Evolutionary conservation across 2,797 vertebrate species (phyloP), one percentile per base, ranked within the genome.

Genomic region (Poliocrania exsul): DNA sequence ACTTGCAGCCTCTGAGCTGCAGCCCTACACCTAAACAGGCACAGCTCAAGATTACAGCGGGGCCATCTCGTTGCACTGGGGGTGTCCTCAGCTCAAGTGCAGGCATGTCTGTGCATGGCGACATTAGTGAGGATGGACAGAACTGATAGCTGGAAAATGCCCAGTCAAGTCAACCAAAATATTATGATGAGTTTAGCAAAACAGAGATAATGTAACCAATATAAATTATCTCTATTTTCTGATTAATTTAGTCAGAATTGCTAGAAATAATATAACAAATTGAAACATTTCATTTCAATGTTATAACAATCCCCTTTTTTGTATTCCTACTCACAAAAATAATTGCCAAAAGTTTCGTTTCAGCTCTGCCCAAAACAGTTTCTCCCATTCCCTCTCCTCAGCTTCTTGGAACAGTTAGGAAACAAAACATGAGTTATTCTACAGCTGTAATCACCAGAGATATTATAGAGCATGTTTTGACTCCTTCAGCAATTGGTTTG

Each of bases 371-470:
- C 73, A 84, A 93, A 95, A 93, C 83, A 81, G 77, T 93, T 95
- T 96, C 86, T 94, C 35, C 49, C 51, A 19, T 75, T 95, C 66
- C 69, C 54, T 84, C 42, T 93, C 29, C 65, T 93, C 66, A 84
- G 37, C 70, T 92, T 94, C 92, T 93, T 92, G 93, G 96, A 96
- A 96, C 90, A 75, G 61, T 84, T 95, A 75, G 70, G 88, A 92
- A 95, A 88, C 65, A 92, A 69, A 96, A 75, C 73, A 88, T 81
- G 82, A 91, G 69, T 92, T 96, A 62, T 62, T 88, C 83, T 86
- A 84, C 92, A 94, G 90, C 93, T 94, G 95, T 95, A 93, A 86
- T 94, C 95, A 88, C 88, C 83, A 93, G 92, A 96, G 93, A 95
- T 86, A 23, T 80, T 94, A 80, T 35, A 82, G 64, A 93, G 47